These are phyloP conservation scores for Drosophila falleni DNA, from an alignment of 2,888 invertebrate genomes.

Conservation along the genomic window DNA sequence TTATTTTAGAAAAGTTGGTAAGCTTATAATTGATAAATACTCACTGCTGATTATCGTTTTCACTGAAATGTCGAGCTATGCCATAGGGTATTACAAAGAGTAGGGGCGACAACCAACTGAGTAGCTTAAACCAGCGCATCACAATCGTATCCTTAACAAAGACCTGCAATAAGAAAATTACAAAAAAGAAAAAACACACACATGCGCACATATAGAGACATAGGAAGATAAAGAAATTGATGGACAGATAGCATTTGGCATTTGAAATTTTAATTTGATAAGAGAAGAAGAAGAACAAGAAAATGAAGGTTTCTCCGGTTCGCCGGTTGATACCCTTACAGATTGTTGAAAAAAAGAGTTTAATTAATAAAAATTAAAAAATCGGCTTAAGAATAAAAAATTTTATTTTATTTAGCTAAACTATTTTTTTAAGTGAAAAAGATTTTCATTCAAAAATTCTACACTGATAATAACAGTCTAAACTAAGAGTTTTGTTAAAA, in stretches of 20 bases:
- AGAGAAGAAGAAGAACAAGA: conserved; percentile 8
- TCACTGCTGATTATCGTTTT: conserved; percentile 87
- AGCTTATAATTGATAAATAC: conserved; percentile 57
- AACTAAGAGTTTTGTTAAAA: too few species aligned
- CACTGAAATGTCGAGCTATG: conserved; percentile 81
- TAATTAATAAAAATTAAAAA: background rate
- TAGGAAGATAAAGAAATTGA: conserved; percentile 2
- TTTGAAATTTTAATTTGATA: conserved; percentile 34
- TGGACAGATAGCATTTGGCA: conserved; percentile 22
- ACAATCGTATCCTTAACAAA: conserved; percentile 91
- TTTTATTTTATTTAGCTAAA: background rate
- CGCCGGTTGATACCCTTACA: background rate
- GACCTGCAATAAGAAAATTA: conserved; percentile 85
- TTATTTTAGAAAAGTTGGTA: background rate
- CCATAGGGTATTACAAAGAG: conserved; percentile 86
- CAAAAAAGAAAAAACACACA: background rate
- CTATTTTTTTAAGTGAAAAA: background rate
- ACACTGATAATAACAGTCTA: background rate
- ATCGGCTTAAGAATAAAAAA: too few species aligned
- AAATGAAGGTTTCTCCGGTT: background rate
- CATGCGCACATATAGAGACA: background rate
- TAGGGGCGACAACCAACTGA: conserved; percentile 90
- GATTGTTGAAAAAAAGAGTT: too few species aligned
- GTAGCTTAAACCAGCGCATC: conserved; percentile 89
- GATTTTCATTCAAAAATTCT: background rate